Base-by-base conservation (phyloP, 2,888 invertebrate genomes). In the Lathronympha strigana region DNA sequence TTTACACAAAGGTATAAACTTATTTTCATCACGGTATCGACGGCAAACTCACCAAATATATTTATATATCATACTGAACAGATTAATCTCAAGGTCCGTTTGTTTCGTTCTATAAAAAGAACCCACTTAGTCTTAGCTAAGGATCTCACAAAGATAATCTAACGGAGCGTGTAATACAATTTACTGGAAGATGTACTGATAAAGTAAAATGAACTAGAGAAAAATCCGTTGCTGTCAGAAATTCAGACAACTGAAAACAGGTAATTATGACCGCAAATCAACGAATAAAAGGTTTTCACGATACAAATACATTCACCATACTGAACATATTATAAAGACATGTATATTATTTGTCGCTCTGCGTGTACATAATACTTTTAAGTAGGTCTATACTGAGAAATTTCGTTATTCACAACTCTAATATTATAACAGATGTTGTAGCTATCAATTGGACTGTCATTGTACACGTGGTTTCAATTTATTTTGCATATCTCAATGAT, bases 351-450 rank as follows among this genome's bases (percentile, higher is more conserved):
- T 66, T 51, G 25, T 69, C 68, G 71, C 72, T n/a, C n/a, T 67
- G 64, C 54, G 40, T 57, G 40, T 55, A 28, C 8, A 13, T 11
- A 31, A 11, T 17, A 31, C 51, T 43, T n/a, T n/a, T 31, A 45
- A 11, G n/a, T 11, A 28, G 19, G 8, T 61, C n/a, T 53, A n/a
- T 31, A 40, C 21, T 58, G 49, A 63, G 68, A 72, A 70, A 74
- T 70, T 72, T 66, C 68, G 70, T 71, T 72, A 71, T 69, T 71
- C 67, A 69, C 47, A 63, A 60, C 51, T 68, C 51, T 64, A 62
- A 68, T 68, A 66, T 61, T 64, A 66, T 67, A 68, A 55, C 57
- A 67, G 55, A 31, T 66, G 66, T 60, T 21, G n/a, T 21, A 25
- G 15, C 21, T 31, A 28, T 36, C 25, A 11, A 2, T n/a, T 50